These are phyloP conservation scores for Trichomycterus rosablanca DNA, from an alignment of 2,113 vertebrate species.

Conservation along the genomic window DNA sequence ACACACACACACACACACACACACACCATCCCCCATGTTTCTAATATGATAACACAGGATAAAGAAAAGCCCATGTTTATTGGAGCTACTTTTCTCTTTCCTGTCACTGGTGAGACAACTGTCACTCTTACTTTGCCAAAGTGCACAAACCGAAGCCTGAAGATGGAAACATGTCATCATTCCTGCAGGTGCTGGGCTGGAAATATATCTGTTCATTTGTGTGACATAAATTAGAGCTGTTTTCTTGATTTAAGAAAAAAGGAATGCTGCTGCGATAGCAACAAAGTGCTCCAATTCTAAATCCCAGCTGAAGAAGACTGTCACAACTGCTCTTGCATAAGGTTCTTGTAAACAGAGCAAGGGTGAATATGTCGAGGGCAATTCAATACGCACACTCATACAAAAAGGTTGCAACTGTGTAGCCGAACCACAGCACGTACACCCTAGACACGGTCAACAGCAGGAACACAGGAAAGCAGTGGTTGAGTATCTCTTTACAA, in stretches of 20 bases:
- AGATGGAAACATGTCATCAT: too few species aligned
- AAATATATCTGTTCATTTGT: background rate
- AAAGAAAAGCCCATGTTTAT: background rate
- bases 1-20: background rate
- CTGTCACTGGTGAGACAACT: background rate
- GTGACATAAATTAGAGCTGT: background rate
- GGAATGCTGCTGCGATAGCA: conserved; percentile 24
- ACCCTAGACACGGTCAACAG: background rate
- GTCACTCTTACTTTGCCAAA: too few species aligned
- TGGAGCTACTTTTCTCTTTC: background rate
- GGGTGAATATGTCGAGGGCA: background rate
- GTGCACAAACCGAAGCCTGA: too few species aligned
- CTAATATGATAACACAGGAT: background rate
- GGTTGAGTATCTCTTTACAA: background rate
- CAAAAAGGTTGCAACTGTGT: background rate
- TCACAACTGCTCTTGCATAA: conserved; percentile 29
- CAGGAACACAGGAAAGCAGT: background rate
- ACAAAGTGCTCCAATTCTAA: conserved; percentile 1
- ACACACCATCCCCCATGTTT: background rate
- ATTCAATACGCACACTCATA: background rate
- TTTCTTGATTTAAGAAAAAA: background rate
- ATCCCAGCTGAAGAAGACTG: conserved; percentile 6
- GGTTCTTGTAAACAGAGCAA: conserved; percentile 13
- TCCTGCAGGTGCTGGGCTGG: background rate
- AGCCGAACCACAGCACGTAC: conserved; percentile 11